These are phyloP conservation scores for Trachymyrmex cornetzi DNA, from an alignment of 1,140 invertebrate species.

Conservation along the genomic window DNA sequence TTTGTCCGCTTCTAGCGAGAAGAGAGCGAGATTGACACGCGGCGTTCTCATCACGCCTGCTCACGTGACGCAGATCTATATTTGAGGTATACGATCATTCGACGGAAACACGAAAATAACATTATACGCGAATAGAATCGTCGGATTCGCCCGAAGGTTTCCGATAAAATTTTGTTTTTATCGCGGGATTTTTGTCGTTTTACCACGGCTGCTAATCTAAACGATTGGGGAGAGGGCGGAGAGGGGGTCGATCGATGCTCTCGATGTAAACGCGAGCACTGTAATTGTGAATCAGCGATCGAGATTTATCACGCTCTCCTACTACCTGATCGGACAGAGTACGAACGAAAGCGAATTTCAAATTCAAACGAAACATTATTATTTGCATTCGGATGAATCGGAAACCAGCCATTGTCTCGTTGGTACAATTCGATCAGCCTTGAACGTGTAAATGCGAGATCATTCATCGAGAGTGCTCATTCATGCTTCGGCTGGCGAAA, in stretches of 20 bases:
- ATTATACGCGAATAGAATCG: slow-evolving; percentile 46
- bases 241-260: background rate
- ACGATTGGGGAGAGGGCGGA: background rate
- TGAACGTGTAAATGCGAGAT: slow-evolving; percentile 57
- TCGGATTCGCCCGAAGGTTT: background rate
- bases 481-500: slow-evolving; percentile 40
- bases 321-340: slow-evolving; percentile 53
- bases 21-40: slow-evolving; percentile 28
- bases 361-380: slow-evolving; percentile 60
- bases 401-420: slow-evolving; percentile 61
- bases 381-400: slow-evolving; percentile 57
- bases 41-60: slow-evolving; percentile 64
- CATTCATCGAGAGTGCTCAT: slow-evolving; percentile 61
- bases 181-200: slow-evolving; percentile 33
- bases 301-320: slow-evolving; percentile 70
- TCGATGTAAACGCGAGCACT: background rate
- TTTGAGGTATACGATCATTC: slow-evolving; percentile 48
- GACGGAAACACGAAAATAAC: slow-evolving; percentile 62
- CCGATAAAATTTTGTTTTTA: slow-evolving; percentile 33
- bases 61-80: slow-evolving; percentile 64
- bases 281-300: slow-evolving; percentile 55
- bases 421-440: slow-evolving; percentile 65
- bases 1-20: slow-evolving; percentile 36
- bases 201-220: slow-evolving; percentile 2
- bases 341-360: slow-evolving; percentile 59